Conservation (phyloP, 2,888 invertebrate species). For the Drosophila koepferae region DNA sequence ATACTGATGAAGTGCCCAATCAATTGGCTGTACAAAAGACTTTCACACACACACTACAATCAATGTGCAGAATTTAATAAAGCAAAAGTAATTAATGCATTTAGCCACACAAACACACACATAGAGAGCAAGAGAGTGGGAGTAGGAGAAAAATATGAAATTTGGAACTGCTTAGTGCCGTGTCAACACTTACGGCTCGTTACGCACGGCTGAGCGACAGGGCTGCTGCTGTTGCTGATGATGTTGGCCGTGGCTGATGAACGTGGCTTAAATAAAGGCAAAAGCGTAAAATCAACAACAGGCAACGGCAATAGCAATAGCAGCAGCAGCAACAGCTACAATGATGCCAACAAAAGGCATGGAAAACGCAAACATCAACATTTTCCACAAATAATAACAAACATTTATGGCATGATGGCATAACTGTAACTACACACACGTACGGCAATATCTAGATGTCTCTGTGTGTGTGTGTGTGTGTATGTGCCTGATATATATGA, state of each 20-base stretch:
- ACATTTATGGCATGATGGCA: conserved; percentile 68
- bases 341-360: conserved; percentile 49
- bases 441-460: conserved; percentile 25
- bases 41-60: conserved; percentile 14
- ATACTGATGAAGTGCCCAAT: conserved; percentile 65
- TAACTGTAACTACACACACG: conserved; percentile 62
- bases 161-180: conserved; percentile 73
- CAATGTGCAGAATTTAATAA: conserved; percentile 48
- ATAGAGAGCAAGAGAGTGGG: too few species aligned
- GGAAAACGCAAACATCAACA: conserved; percentile 81
- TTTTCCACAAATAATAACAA: conserved; percentile 76
- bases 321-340: conserved; percentile 36
- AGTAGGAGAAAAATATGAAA: conserved; percentile 59
- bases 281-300: conserved; percentile 60
- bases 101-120: conserved; percentile 16
- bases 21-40: conserved; percentile 44
- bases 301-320: conserved; percentile 36
- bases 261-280: conserved; percentile 54
- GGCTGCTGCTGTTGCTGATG: conserved; percentile 36
- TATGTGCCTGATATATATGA: conserved; percentile 59
- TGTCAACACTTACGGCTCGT: conserved; percentile 81
- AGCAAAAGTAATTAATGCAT: conserved; percentile 67
- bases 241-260: conserved; percentile 55
- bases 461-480: conserved; percentile 12
- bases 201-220: conserved; percentile 65